Evolutionary conservation across 2,888 invertebrate species (phyloP).

Genomic region (Volucella zonaria): DNA sequence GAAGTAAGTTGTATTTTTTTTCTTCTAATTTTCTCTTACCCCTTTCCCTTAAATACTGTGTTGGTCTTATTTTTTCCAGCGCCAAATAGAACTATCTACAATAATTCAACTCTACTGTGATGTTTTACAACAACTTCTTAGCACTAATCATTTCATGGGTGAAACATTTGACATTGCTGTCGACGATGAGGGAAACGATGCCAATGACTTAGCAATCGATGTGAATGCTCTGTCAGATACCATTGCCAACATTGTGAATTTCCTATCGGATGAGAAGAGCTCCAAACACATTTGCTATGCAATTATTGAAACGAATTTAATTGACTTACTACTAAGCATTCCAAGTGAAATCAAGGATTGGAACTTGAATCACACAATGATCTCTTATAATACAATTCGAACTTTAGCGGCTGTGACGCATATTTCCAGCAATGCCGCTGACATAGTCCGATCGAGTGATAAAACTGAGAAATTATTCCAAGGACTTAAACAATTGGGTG

Average conservation of each 20-base stretch:
- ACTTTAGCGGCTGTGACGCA: constrained; percentile 78
- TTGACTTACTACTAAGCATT: constrained; percentile 81
- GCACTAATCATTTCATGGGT: constrained; percentile 79
- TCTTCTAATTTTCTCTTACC: constrained; percentile 10
- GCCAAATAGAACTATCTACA: constrained; percentile 84
- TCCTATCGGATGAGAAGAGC: constrained; percentile 77
- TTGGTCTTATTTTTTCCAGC: constrained; percentile 79
- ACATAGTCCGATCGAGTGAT: constrained; percentile 77
- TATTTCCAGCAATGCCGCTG: constrained; percentile 76
- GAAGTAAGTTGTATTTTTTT: constrained; percentile 80
- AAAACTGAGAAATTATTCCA: constrained; percentile 79
- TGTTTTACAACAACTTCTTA: constrained; percentile 80
- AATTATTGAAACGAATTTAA: constrained; percentile 81
- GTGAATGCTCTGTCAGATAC: constrained; percentile 80
- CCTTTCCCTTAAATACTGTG: neutral
- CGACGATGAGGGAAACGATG: constrained; percentile 75
- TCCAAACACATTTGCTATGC: constrained; percentile 79
- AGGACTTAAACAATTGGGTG: constrained; percentile 81
- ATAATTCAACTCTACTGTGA: constrained; percentile 82
- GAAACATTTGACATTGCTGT: constrained; percentile 79
- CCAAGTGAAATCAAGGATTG: constrained; percentile 80
- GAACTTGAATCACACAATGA: constrained; percentile 78
- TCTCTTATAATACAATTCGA: constrained; percentile 79
- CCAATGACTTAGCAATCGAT: constrained; percentile 78
- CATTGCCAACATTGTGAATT: constrained; percentile 80